A percentile compares a stretch with the other conserved stretches of the same genome.
These are phyloP conservation scores for Notocelia uddmanniana DNA, from an alignment of 2,888 invertebrate species.

Conservation along the genomic window DNA sequence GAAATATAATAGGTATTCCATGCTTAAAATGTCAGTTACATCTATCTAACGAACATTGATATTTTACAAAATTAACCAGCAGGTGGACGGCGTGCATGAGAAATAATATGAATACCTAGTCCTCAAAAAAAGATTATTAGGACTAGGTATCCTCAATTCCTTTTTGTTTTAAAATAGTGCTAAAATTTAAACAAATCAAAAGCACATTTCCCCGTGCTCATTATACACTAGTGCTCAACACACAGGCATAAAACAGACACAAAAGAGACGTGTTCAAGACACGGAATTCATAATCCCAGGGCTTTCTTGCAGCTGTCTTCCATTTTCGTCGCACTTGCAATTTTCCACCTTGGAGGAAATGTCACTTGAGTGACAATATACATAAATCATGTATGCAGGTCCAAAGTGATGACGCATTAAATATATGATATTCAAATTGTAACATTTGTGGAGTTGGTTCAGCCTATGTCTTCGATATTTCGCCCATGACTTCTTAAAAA, in stretches of 20 bases:
- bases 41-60: too few relatives aligned
- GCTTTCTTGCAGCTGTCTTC: conserved; percentile 16
- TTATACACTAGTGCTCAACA: conserved; percentile 37
- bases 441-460: too few relatives aligned
- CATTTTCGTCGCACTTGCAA: conserved; percentile 24
- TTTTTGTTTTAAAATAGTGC: neutral
- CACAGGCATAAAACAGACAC: conserved; percentile 16
- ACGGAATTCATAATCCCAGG: conserved; percentile 38
- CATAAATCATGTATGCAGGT: neutral
- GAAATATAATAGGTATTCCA: too few relatives aligned
- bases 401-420: neutral
- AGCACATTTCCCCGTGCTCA: conserved; percentile 31
- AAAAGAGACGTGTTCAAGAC: conserved; percentile 35
- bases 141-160: too few relatives aligned
- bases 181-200: conserved; percentile 13
- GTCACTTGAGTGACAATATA: neutral
- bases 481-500: too few relatives aligned
- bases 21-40: too few relatives aligned
- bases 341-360: conserved; percentile 22
- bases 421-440: too few relatives aligned
- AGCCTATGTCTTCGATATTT: too few relatives aligned
- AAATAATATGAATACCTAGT: too few relatives aligned
- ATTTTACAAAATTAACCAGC: too few relatives aligned
- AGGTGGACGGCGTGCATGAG: too few relatives aligned
- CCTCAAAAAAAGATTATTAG: too few relatives aligned